Evolutionary conservation across 2,797 vertebrate genomes (phyloP).

Genomic region (Esox lucius): DNA sequence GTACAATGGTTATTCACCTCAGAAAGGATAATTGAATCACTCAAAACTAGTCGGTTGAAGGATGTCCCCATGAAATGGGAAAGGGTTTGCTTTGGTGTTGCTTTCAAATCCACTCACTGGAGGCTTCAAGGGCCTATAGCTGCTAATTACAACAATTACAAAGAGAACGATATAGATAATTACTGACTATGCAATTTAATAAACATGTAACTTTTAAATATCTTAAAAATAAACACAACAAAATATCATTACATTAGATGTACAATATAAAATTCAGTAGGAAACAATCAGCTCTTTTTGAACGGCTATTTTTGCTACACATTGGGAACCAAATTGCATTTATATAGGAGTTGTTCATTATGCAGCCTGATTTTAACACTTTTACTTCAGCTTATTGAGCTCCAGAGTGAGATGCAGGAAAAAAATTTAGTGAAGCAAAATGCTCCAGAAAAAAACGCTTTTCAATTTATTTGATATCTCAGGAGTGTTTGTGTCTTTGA

Average conservation of each 20-base stretch:
- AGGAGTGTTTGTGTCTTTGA: too few relatives aligned
- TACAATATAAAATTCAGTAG: too few relatives aligned
- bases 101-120: constrained; percentile 27
- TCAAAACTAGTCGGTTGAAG: background rate
- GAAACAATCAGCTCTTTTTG: too few relatives aligned
- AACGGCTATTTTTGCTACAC: too few relatives aligned
- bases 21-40: constrained; percentile 22
- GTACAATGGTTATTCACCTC: constrained; percentile 17
- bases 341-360: too few relatives aligned
- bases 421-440: too few relatives aligned
- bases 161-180: constrained; percentile 26
- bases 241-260: background rate
- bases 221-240: background rate
- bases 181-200: constrained; percentile 20
- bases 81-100: constrained; percentile 11
- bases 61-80: constrained; percentile 10
- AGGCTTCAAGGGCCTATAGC: constrained; percentile 18
- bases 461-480: too few relatives aligned
- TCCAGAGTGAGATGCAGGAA: too few relatives aligned
- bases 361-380: too few relatives aligned
- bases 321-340: too few relatives aligned
- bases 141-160: constrained; percentile 51
- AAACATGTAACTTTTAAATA: constrained; percentile 4
- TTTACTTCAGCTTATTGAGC: too few relatives aligned
- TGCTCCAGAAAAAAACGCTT: too few relatives aligned